These are phyloP conservation scores for Ashinkailepas kermadecensis DNA, from an alignment of 2,888 invertebrate genomes.

Conservation along the genomic window DNA sequence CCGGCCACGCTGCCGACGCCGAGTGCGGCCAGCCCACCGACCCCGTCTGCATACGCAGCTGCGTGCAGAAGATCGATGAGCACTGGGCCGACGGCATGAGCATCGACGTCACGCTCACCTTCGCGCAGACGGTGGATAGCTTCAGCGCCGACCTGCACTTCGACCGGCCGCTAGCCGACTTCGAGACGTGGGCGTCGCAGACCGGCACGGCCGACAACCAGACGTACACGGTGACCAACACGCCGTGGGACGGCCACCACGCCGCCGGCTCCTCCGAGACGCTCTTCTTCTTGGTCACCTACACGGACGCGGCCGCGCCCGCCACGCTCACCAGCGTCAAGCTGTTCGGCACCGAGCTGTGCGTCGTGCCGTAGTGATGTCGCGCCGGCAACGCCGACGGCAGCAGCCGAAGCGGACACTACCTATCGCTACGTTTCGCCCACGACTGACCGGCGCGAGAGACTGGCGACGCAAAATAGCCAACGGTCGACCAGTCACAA, in stretches of 20 bases:
- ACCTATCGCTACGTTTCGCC: too few species aligned
- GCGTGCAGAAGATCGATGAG: neutral
- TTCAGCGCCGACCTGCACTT: neutral
- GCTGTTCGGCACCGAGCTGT: neutral
- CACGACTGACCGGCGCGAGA: too few species aligned
- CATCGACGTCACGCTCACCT: neutral
- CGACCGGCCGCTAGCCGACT: neutral
- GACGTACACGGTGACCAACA: neutral
- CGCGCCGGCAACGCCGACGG: too few species aligned
- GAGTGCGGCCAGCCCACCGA: neutral
- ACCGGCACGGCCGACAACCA: neutral
- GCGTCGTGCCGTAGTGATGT: neutral
- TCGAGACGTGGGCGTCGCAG: neutral
- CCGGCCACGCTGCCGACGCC: neutral
- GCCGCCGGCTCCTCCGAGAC: neutral
- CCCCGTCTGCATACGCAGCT: neutral
- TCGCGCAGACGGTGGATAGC: neutral
- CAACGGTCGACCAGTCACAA: too few species aligned
- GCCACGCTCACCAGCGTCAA: neutral
- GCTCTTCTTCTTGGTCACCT: neutral
- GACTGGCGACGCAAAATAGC: too few species aligned
- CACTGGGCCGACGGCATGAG: neutral
- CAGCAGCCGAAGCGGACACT: too few species aligned
- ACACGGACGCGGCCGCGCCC: neutral
- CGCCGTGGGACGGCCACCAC: conserved; percentile 6